Conservation (phyloP, 2,113 vertebrate genomes). For the Actinemys pallida region DNA sequence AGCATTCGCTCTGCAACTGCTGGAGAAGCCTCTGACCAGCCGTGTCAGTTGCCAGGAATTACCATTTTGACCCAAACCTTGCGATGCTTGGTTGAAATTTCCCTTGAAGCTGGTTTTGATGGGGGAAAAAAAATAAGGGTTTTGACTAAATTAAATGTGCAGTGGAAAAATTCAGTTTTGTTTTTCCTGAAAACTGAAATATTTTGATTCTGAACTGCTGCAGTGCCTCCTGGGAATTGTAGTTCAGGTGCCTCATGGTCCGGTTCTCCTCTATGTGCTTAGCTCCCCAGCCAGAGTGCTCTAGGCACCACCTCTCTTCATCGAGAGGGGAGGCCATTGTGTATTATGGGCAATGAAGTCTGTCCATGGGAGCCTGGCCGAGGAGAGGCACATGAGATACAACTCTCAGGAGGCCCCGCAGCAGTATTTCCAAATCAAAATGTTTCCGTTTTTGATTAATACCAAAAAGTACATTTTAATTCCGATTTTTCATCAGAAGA, state of each 20-base stretch:
- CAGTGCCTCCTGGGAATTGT: neutral
- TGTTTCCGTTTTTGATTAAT: neutral
- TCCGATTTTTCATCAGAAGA: neutral
- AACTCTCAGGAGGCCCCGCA: neutral
- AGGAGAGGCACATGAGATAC: neutral
- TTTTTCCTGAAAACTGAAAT: neutral
- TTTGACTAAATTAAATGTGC: neutral
- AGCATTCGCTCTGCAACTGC: neutral
- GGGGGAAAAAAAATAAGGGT: too few relatives aligned
- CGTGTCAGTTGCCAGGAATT: neutral
- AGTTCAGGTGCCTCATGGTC: neutral
- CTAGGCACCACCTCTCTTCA: neutral
- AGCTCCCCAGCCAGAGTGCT: too few relatives aligned
- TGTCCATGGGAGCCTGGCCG: too few relatives aligned
- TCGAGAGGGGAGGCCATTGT: neutral
- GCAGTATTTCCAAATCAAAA: neutral
- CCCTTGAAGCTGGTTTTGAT: neutral
- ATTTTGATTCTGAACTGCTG: neutral
- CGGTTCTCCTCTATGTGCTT: neutral
- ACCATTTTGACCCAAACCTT: neutral
- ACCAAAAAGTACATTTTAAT: too few relatives aligned
- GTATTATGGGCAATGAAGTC: too few relatives aligned
- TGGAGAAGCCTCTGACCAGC: neutral
- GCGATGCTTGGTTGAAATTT: neutral
- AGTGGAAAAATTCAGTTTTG: neutral